Evolutionary conservation across 1,140 invertebrate species (phyloP).

Genomic region (Microplitis mediator): DNA sequence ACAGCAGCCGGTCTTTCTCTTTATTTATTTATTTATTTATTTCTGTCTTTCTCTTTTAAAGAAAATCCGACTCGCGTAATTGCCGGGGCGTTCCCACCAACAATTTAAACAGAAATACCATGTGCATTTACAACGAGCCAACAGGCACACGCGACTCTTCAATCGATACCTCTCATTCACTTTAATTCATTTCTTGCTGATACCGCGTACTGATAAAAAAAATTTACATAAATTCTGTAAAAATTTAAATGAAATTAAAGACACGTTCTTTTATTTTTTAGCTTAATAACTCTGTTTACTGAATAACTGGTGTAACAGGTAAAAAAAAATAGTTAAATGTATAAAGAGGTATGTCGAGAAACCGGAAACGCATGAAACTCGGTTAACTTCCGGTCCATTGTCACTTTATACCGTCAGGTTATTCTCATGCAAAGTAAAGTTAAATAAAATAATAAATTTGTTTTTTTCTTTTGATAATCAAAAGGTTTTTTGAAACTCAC

Average conservation of each 20-base stretch:
- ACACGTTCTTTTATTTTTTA: too few relatives aligned
- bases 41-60: conserved; percentile 5
- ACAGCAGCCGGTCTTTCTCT: background rate
- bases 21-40: background rate
- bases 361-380: background rate
- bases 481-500: conserved; percentile 42
- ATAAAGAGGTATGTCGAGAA: background rate
- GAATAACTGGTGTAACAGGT: too few relatives aligned
- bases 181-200: background rate
- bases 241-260: too few relatives aligned
- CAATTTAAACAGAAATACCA: conserved; percentile 23
- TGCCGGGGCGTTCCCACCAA: conserved; percentile 27
- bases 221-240: too few relatives aligned
- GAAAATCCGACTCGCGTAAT: conserved; percentile 27
- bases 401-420: background rate
- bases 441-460: background rate
- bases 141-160: conserved; percentile 21
- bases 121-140: background rate
- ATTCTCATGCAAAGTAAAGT: too few relatives aligned
- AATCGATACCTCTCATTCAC: background rate
- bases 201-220: too few relatives aligned
- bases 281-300: too few relatives aligned
- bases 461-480: background rate
- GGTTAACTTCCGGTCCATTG: conserved; percentile 17
- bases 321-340: too few relatives aligned